Evolutionary conservation across 2,888 invertebrate species (phyloP).

Genomic region (Cephus pygmeus): DNA sequence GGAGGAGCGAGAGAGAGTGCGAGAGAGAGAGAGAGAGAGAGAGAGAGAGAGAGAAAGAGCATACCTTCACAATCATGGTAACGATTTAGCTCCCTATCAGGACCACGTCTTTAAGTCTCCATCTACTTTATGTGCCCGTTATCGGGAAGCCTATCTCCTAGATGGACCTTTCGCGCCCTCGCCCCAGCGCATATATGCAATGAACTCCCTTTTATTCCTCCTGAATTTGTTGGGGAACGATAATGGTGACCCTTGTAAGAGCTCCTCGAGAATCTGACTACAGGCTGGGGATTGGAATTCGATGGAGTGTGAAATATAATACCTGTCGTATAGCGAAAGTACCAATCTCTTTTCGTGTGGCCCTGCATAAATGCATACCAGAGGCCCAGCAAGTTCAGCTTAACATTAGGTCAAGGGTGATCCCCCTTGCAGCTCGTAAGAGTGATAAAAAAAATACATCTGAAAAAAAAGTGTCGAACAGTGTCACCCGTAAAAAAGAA

Average conservation of each 20-base stretch:
- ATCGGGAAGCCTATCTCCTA: slow-evolving; percentile 41
- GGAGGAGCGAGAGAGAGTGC: background rate
- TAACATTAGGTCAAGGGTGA: background rate
- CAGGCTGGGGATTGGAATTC: slow-evolving; percentile 25
- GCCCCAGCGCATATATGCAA: slow-evolving; percentile 36
- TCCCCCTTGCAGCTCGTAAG: background rate
- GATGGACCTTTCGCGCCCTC: slow-evolving; percentile 43
- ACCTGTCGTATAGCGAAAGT: slow-evolving; percentile 23
- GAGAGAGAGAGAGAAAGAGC: background rate
- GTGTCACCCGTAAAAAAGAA: background rate
- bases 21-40: background rate
- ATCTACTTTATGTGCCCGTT: slow-evolving; percentile 41
- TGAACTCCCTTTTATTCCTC: slow-evolving; percentile 42
- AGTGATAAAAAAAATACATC: background rate
- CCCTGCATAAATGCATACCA: background rate
- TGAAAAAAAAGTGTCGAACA: background rate
- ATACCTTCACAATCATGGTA: slow-evolving; percentile 9
- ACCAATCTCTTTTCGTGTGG: slow-evolving; percentile 20
- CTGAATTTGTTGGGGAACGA: slow-evolving; percentile 48
- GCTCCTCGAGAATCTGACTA: slow-evolving; percentile 34
- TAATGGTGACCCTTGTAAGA: slow-evolving; percentile 40
- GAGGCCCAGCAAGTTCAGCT: background rate
- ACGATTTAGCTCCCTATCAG: slow-evolving; percentile 19
- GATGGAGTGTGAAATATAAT: slow-evolving; percentile 41
- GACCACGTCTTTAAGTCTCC: slow-evolving; percentile 37